These are phyloP conservation scores for Drosophila kokeensis DNA, from an alignment of 2,888 invertebrate genomes.

Conservation along the genomic window DNA sequence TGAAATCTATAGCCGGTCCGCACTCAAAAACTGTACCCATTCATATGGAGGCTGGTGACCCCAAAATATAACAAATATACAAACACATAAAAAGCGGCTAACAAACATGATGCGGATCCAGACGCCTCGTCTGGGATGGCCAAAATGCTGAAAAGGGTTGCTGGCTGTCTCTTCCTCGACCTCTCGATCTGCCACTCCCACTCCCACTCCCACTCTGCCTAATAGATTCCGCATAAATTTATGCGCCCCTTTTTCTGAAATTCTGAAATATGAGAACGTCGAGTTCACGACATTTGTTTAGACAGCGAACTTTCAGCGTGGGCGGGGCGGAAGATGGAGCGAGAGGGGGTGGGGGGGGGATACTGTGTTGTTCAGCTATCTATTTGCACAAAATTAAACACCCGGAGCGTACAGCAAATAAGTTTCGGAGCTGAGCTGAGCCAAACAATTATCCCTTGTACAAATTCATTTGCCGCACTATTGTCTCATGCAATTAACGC, in stretches of 20 bases:
- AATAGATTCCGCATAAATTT: conserved; percentile 80
- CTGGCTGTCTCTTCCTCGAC: conserved; percentile 11
- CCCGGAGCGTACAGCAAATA: conserved; percentile 69
- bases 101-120: conserved; percentile 65
- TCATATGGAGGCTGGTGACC: conserved; percentile 35
- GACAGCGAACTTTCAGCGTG: conserved; percentile 51
- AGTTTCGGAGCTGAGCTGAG: conserved; percentile 52
- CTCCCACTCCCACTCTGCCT: conserved; percentile 35
- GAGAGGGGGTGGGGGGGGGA: neutral
- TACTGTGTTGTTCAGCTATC: conserved; percentile 70
- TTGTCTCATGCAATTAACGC: conserved; percentile 79
- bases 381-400: conserved; percentile 82
- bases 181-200: neutral
- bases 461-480: conserved; percentile 81
- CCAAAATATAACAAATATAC: conserved; percentile 31
- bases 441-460: conserved; percentile 79
- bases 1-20: conserved; percentile 61
- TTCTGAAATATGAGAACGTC: conserved; percentile 75
- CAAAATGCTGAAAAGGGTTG: conserved; percentile 74
- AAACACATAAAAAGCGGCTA: conserved; percentile 20
- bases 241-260: conserved; percentile 81
- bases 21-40: conserved; percentile 28
- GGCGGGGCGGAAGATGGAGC: conserved; percentile 10
- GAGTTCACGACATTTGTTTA: conserved; percentile 81
- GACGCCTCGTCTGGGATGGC: conserved; percentile 51